These are phyloP conservation scores for Hycleus cichorii DNA, from an alignment of 1,140 invertebrate genomes.

Conservation along the genomic window DNA sequence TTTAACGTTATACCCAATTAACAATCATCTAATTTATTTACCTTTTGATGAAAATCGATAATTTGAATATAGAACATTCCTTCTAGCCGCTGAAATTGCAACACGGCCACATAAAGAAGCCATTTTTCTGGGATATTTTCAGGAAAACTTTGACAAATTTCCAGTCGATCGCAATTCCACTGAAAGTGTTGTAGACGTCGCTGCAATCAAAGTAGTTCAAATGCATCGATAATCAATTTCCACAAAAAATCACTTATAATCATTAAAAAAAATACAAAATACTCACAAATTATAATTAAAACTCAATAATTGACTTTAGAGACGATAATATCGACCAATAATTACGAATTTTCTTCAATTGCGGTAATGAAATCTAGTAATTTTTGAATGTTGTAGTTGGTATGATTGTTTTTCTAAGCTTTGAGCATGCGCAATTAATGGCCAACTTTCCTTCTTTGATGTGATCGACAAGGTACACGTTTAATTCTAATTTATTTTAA, in stretches of 20 bases:
- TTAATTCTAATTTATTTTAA: slow-evolving; percentile 8
- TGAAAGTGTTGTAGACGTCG: background rate
- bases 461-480: slow-evolving; percentile 32
- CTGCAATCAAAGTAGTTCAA: background rate
- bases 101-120: slow-evolving; percentile 50
- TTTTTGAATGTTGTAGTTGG: background rate
- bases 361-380: no score
- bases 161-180: background rate
- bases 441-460: slow-evolving; percentile 20
- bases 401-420: background rate
- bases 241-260: no score
- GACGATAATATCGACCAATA: no score
- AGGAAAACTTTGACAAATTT: slow-evolving; percentile 8
- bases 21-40: slow-evolving; percentile 30
- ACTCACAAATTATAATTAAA: no score
- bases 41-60: slow-evolving; percentile 42
- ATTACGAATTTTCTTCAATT: no score
- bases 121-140: slow-evolving; percentile 42
- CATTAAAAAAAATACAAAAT: no score
- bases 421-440: slow-evolving; percentile 1
- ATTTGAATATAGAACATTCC: slow-evolving; percentile 43
- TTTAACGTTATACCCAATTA: background rate
- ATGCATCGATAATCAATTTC: no score
- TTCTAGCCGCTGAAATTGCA: slow-evolving; percentile 44
- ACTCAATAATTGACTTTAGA: no score